phyloP scores from a whole-genome alignment of 1,140 invertebrate genomes.

The Brachionus koreanus region DNA sequence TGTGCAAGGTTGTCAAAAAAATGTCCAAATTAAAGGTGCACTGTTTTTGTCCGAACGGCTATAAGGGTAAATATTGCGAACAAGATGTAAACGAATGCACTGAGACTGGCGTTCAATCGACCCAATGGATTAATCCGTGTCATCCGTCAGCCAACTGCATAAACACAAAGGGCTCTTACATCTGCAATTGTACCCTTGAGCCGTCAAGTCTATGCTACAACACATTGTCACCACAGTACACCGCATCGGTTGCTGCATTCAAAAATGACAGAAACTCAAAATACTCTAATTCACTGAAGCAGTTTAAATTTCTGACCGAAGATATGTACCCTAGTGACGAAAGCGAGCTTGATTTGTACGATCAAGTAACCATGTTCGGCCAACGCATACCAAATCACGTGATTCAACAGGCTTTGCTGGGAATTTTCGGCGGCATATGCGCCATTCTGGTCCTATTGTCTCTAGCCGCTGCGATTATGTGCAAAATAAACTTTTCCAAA shows the following conservation, averaged over 20 bases:
- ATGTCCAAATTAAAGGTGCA: background rate
- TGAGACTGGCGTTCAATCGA: background rate
- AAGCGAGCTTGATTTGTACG: background rate
- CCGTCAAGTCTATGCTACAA: conserved; percentile 25
- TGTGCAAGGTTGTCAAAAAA: conserved; percentile 15
- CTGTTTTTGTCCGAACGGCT: conserved; percentile 42
- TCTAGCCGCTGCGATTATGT: background rate
- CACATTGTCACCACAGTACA: background rate
- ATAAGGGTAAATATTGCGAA: conserved; percentile 34
- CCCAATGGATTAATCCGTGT: conserved; percentile 30
- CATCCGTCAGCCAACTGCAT: background rate
- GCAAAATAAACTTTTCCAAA: conserved; percentile 23
- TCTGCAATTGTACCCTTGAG: conserved; percentile 33
- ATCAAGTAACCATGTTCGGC: conserved; percentile 19
- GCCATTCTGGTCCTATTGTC: conserved; percentile 34
- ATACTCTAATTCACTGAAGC: background rate
- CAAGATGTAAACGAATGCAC: conserved; percentile 38
- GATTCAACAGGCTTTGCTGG: conserved; percentile 40
- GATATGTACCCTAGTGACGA: background rate
- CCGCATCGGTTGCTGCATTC: background rate
- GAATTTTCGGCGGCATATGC: conserved; percentile 36
- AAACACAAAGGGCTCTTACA: conserved; percentile 27
- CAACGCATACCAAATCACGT: conserved; percentile 19
- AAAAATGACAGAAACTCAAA: background rate
- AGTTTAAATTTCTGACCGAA: background rate